Evolutionary conservation across 2,797 vertebrate species (phyloP), one percentile per base, ranked within the genome.

Genomic region (Syndactyla subalaris): DNA sequence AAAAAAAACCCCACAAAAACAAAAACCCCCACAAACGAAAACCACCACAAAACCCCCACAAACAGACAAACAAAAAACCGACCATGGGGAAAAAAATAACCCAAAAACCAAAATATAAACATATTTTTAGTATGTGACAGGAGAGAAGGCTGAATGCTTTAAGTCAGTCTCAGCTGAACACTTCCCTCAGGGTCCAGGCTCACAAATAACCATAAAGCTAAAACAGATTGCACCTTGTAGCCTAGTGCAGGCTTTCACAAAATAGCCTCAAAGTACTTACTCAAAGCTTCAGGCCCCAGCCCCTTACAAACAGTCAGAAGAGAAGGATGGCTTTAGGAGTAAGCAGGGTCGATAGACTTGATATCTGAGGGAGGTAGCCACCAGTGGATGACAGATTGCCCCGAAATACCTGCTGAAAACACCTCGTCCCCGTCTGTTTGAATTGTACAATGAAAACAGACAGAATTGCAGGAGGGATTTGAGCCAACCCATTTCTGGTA

Each of bases 281-380:
- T 55, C 24, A 72, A 43, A 83, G 80, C 38, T 51, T 81, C 29
- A 58, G n/a, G 29, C n/a, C 14, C 24, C n/a, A 86, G 8, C 14
- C 21, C 29, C 84, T 84, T n/a, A 38, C 30, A 43, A 85, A 39
- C 49, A 34, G 34, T 68, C 36, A 30, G 29, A 81, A 68, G 54
- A 85, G 54, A 81, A 95, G 39, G 29, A 54, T 41, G 39, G 19
- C 20, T 75, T 81, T 76, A 75, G 48, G 49, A 82, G 26, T 45
- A 48, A 81, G 43, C 55, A 32, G 0, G 1, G 36, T 58, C 2
- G 0, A 63, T 36, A 75, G 52, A 39, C 67, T 62, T 45, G 16
- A n/a, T 22, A 29, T 81, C 38, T 65, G 49, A 68, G 52, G 43
- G 45, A 59, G 7, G 8, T 17, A 46, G 70, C 38, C 73, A 68